Evolutionary conservation across 2,888 invertebrate species (phyloP).

Genomic region (Ophioninae sp.): DNA sequence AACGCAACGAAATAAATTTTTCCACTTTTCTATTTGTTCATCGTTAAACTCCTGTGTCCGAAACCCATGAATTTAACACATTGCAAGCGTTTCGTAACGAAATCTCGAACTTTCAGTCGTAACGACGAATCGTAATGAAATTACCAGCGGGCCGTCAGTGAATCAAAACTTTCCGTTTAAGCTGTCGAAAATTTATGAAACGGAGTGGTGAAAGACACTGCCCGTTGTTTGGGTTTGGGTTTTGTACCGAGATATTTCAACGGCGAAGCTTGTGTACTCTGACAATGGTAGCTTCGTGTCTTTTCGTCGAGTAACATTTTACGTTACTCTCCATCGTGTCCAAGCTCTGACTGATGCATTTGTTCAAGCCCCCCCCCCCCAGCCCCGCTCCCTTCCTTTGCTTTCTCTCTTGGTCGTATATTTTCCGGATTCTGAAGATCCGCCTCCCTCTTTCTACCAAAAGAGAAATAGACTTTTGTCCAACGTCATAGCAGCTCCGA

Average conservation of each 20-base stretch:
- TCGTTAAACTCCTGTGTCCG: too few relatives aligned
- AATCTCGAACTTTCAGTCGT: too few relatives aligned
- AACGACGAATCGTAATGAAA: too few relatives aligned
- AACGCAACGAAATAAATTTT: too few relatives aligned
- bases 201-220: not conserved
- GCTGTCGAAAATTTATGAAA: not conserved
- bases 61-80: too few relatives aligned
- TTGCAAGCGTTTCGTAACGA: too few relatives aligned
- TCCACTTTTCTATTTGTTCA: too few relatives aligned
- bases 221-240: not conserved
- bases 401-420: constrained; percentile 1
- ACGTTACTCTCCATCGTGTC: constrained; percentile 15
- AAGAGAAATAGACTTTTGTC: constrained; percentile 25
- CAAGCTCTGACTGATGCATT: constrained; percentile 35
- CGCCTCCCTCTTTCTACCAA: constrained; percentile 12
- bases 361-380: not conserved
- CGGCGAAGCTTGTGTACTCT: not conserved
- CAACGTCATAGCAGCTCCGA: not conserved
- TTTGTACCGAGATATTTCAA: not conserved
- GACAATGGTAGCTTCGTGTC: constrained; percentile 6
- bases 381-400: not conserved
- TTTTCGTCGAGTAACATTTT: constrained; percentile 45
- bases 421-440: not conserved
- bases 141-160: too few relatives aligned
- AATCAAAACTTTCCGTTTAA: not conserved